Evolutionary conservation across 35 echinoderm and acorn worm species (phyloP), one percentile per base, ranked within the genome.

Genomic region (Holothuria glaberrima): DNA sequence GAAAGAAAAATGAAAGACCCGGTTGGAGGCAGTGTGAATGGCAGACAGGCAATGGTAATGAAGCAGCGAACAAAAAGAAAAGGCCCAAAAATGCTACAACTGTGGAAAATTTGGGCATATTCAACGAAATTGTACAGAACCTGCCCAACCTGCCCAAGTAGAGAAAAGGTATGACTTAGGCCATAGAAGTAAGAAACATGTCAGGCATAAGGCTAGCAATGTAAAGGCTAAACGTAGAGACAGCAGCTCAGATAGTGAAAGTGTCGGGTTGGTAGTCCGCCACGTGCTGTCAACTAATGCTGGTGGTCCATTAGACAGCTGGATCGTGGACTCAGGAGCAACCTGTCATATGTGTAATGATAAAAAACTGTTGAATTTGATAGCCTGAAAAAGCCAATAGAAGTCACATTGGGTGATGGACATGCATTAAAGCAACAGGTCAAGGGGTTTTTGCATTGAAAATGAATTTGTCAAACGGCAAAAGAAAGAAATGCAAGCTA

Each of bases 351-450:
- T n/a, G n/a, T n/a, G n/a, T n/a, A 12, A n/a, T n/a, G n/a, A n/a
- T n/a, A n/a, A n/a, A n/a, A n/a, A n/a, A n/a, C n/a, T n/a, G n/a
- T n/a, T n/a, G n/a, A 20, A 45, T 21, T 26, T 30, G 71, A 75
- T 31, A 45, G 20, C 18, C 31, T 20, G 71, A 75, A 75, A 30
- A 35, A 52, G 34, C 9, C 77, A 30, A 4, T 45, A 22, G n/a
- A 81, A 30, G 41, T 81, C 26, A 24, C 44, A 54, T n/a, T 81
- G 32, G 77, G 77, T 50, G 77, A 81, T 81, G 44, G 52, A 48
- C 77, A 81, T 27, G 21, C 22, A 12, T 12, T 81, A 21, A 81
- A 54, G 76, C 76, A 13, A 13, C 28, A 54, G 76, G 76, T 6
- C 28, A 22, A 20, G 76, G 41, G 22, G 21, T 22, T 81, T 13